Evolutionary conservation across 2,797 vertebrate species (phyloP).

Genomic region (Distichodus sexfasciatus): DNA sequence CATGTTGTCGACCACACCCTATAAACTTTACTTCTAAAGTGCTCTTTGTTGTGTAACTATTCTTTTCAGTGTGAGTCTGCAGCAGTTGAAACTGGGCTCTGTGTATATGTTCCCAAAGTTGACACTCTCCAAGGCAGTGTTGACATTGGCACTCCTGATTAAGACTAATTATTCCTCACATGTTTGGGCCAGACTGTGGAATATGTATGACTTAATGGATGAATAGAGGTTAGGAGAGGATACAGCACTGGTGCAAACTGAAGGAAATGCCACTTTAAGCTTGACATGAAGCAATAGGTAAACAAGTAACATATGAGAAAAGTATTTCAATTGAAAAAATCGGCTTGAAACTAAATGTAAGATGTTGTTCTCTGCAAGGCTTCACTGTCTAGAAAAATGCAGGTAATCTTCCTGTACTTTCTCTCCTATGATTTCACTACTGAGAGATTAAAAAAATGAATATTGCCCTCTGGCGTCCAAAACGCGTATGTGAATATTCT

Average conservation of each 20-base stretch:
- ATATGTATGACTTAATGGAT: not conserved
- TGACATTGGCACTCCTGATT: slow-evolving; percentile 24
- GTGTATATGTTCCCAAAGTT: not conserved
- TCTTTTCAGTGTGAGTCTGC: slow-evolving; percentile 9
- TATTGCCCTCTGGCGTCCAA: too few relatives aligned
- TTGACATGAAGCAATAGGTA: too few relatives aligned
- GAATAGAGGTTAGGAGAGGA: not conserved
- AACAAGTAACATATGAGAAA: too few relatives aligned
- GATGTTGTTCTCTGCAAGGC: too few relatives aligned
- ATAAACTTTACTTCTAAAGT: not conserved
- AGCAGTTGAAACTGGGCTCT: not conserved
- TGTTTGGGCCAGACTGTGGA: not conserved
- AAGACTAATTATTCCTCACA: slow-evolving; percentile 22
- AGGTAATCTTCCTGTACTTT: too few relatives aligned
- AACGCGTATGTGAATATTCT: too few relatives aligned
- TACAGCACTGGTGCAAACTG: not conserved
- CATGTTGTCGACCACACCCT: not conserved
- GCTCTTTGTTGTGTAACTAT: not conserved
- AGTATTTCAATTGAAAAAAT: too few relatives aligned
- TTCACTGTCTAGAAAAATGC: too few relatives aligned
- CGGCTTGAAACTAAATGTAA: too few relatives aligned
- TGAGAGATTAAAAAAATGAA: too few relatives aligned
- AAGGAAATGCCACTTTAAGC: not conserved
- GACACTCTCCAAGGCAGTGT: slow-evolving; percentile 7
- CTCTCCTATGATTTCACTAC: too few relatives aligned